Evolutionary conservation across 2,888 invertebrate genomes (phyloP).

Genomic region (Ophraella communa): DNA sequence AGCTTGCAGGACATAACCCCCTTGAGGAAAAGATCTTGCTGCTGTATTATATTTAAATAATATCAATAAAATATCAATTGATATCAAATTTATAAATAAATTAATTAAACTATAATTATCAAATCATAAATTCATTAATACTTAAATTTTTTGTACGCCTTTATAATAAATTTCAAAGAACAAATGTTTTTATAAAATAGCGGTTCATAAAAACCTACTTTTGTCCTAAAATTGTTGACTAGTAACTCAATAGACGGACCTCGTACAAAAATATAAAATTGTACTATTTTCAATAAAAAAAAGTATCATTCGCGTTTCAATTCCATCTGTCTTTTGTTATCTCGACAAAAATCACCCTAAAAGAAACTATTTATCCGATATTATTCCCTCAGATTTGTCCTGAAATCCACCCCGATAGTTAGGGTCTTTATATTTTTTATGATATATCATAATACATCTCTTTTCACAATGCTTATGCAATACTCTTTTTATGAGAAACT

Average conservation of each 20-base stretch:
- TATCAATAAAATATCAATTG: too few species aligned
- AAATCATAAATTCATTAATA: too few species aligned
- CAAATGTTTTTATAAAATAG: too few species aligned
- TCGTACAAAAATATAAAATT: not conserved
- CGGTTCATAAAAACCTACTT: too few species aligned
- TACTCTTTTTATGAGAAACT: constrained; percentile 58
- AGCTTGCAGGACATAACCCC: too few species aligned
- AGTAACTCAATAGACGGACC: not conserved
- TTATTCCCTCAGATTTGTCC: constrained; percentile 53
- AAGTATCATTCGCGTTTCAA: constrained; percentile 25
- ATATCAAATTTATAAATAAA: too few species aligned
- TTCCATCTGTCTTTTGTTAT: constrained; percentile 37
- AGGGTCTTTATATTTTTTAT: constrained; percentile 57
- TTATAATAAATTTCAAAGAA: too few species aligned
- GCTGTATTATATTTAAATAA: too few species aligned
- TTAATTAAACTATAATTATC: too few species aligned
- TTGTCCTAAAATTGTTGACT: too few species aligned
- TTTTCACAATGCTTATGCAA: constrained; percentile 59
- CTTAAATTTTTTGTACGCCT: too few species aligned
- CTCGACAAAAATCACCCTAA: constrained; percentile 40
- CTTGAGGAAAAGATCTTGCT: too few species aligned
- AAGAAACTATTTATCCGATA: constrained; percentile 49
- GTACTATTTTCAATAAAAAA: constrained; percentile 21
- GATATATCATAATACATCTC: constrained; percentile 58
- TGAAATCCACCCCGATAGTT: constrained; percentile 52